phyloP scores from a whole-genome alignment of 37 sponge, comb jelly and placozoan genomes.

The Chondrosia reniformis region DNA sequence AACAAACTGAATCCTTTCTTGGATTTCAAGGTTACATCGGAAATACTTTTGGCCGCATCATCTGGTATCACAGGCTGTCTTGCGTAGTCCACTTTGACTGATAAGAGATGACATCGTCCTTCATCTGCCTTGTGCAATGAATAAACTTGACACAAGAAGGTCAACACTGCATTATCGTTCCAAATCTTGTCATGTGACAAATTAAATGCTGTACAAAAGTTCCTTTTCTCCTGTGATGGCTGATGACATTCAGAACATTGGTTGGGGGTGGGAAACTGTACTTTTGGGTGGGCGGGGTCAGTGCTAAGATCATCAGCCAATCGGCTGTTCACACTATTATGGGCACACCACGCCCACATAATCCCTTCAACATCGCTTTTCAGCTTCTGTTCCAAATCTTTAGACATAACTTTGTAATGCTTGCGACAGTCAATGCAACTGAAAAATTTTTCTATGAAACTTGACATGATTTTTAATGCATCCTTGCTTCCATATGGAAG shows the following conservation, averaged over 20 bases:
- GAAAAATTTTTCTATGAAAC: constrained; percentile 83
- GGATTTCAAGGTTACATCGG: too few relatives aligned
- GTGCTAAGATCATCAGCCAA: constrained; percentile 43
- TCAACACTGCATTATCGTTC: too few relatives aligned
- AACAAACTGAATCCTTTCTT: too few relatives aligned
- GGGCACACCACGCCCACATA: constrained; percentile 92
- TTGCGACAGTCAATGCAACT: constrained; percentile 77
- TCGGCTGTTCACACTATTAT: constrained; percentile 78
- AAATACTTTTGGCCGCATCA: too few relatives aligned
- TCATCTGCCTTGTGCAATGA: too few relatives aligned
- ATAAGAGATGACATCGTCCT: too few relatives aligned
- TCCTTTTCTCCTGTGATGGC: neutral
- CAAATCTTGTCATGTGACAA: too few relatives aligned
- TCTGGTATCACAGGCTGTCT: too few relatives aligned
- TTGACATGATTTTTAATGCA: constrained; percentile 36
- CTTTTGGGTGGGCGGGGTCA: constrained; percentile 84
- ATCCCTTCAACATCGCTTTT: constrained; percentile 72
- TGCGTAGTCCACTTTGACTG: too few relatives aligned
- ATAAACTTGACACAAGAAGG: too few relatives aligned
- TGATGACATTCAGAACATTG: constrained; percentile 73
- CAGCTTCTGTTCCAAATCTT: neutral
- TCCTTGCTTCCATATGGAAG: constrained; percentile 31
- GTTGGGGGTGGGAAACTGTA: constrained; percentile 70
- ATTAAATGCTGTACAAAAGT: too few relatives aligned
- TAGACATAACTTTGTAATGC: constrained; percentile 79